Conservation (phyloP, 2,113 vertebrate species). For the Lasiurus borealis region DNA sequence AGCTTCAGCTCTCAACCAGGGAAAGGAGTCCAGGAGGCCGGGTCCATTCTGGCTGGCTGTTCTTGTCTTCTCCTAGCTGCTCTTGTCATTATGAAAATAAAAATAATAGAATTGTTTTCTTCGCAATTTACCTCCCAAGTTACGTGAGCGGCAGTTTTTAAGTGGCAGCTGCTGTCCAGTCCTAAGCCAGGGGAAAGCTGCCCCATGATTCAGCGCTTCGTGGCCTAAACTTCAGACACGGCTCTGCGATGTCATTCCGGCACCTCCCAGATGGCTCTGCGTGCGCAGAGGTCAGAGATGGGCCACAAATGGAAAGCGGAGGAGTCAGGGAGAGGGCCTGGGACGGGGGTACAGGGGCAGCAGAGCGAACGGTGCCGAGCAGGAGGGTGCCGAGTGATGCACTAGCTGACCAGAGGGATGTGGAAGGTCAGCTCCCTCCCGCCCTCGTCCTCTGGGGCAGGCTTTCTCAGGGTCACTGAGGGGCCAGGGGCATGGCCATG, state of each 20-base stretch:
- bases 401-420: fast-evolving
- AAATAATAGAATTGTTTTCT: too few species aligned
- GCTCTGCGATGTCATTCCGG: neutral
- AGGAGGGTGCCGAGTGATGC: neutral
- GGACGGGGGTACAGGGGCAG: neutral
- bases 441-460: neutral
- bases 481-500: neutral
- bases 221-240: neutral
- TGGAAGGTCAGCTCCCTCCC: neutral
- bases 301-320: neutral
- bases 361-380: fast-evolving
- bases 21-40: neutral
- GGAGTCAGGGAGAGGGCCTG: neutral
- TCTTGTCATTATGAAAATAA: neutral
- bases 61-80: neutral
- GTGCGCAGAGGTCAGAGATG: neutral
- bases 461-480: neutral
- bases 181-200: too few species aligned
- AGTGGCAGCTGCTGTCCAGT: too few species aligned
- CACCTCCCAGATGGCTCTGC: neutral
- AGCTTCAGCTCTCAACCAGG: neutral
- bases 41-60: neutral
- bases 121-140: too few species aligned
- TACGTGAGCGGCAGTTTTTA: too few species aligned
- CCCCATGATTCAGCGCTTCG: neutral